A percentile compares a stretch with the other conserved stretches of the same genome.
These are phyloP conservation scores for Polylopha cassiicola DNA, from an alignment of 2,888 invertebrate genomes.

Conservation along the genomic window DNA sequence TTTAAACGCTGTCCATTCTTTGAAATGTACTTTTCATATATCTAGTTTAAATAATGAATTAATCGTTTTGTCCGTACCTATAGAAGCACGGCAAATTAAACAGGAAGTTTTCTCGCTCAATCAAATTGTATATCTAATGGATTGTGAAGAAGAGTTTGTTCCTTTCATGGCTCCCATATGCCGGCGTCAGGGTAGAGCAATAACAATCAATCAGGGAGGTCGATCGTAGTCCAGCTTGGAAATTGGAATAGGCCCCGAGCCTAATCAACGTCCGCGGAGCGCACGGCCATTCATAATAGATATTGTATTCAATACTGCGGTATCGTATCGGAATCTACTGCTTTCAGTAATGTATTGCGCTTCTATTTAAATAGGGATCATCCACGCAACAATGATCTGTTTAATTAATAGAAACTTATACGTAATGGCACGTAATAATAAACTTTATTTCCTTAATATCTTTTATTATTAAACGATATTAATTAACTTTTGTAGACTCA, in stretches of 20 bases:
- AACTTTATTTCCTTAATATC: no score
- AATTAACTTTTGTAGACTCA: no score
- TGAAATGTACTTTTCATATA: no score
- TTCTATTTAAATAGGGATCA: constrained; percentile 46
- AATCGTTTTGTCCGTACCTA: no score
- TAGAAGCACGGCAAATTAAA: no score
- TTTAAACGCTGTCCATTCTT: no score
- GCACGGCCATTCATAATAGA: constrained; percentile 57
- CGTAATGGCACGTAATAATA: no score
- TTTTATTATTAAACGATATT: no score
- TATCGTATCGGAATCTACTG: constrained; percentile 53
- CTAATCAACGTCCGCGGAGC: constrained; percentile 58
- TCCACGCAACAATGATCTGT: constrained; percentile 16
- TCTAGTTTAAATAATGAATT: no score
- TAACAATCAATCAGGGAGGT: constrained; percentile 62
- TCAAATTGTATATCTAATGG: constrained; percentile 6
- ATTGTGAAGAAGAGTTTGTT: constrained; percentile 11
- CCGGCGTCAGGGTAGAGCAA: constrained; percentile 31
- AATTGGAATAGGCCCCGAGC: constrained; percentile 60
- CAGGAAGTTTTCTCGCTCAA: no score
- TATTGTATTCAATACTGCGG: constrained; percentile 60
- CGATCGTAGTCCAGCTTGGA: constrained; percentile 54
- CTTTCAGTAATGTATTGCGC: constrained; percentile 43
- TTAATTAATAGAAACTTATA: constrained; percentile 35
- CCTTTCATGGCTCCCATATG: constrained; percentile 16